These are phyloP conservation scores for Microchirus variegatus DNA, from an alignment of 2,797 vertebrate genomes.

Conservation along the genomic window DNA sequence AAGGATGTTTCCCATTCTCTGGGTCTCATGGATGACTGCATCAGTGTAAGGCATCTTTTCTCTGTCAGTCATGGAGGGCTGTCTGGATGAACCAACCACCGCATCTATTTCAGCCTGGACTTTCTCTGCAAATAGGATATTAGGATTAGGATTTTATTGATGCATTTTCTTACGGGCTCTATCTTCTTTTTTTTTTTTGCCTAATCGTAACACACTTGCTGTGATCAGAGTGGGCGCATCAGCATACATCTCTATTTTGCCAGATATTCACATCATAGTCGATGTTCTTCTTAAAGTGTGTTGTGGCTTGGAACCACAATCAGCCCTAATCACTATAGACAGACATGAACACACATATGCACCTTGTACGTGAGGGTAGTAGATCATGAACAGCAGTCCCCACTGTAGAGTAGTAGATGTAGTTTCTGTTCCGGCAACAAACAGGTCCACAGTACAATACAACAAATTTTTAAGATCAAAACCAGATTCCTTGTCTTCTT, in stretches of 20 bases:
- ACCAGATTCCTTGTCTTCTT: conserved; percentile 60
- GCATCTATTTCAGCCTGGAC: conserved; percentile 74
- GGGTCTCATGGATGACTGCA: conserved; percentile 77
- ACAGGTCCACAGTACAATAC: conserved; percentile 75
- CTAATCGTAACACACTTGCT: too few species aligned
- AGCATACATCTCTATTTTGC: too few species aligned
- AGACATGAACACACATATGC: conserved; percentile 5
- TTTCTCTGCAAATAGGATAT: conserved; percentile 56
- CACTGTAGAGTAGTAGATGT: conserved; percentile 81
- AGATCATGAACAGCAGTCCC: conserved; percentile 84
- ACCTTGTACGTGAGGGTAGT: conserved; percentile 85
- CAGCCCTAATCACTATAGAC: too few species aligned
- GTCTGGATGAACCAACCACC: conserved; percentile 63
- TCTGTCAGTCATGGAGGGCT: conserved; percentile 59
- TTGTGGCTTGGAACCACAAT: too few species aligned
- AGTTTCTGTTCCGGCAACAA: conserved; percentile 79
- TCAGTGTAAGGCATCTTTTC: conserved; percentile 72
- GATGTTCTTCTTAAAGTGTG: too few species aligned
- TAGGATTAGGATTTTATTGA: too few species aligned
- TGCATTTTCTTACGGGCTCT: too few species aligned
- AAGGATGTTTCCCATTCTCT: conserved; percentile 79
- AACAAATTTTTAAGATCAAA: conserved; percentile 77
- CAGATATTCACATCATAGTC: too few species aligned
- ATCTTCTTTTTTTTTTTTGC: too few species aligned
- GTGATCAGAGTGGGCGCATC: too few species aligned